Evolutionary conservation across 2,797 vertebrate genomes (phyloP).

Genomic region (Amazonetta brasiliensis): DNA sequence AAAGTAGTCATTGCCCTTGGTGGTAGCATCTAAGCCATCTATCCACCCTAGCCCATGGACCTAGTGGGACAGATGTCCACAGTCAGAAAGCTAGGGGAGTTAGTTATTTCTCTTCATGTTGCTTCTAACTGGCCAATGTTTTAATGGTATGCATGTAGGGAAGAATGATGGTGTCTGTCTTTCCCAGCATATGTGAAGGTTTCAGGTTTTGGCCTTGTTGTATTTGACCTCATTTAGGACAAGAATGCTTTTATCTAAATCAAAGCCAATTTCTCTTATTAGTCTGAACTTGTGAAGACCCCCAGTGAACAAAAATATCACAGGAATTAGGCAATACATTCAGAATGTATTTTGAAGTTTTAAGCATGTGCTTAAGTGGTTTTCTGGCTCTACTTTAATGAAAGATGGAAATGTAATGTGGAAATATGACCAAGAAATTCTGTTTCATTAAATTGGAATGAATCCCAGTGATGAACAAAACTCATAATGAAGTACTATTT

Average conservation of each 20-base stretch:
- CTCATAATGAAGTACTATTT: not conserved
- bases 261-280: constrained; percentile 62
- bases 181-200: constrained; percentile 42
- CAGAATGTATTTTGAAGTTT: constrained; percentile 72
- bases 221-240: constrained; percentile 63
- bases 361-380: constrained; percentile 67
- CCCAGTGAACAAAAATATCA: constrained; percentile 65
- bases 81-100: not conserved
- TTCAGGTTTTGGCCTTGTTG: constrained; percentile 50
- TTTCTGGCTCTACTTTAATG: constrained; percentile 64
- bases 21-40: not conserved
- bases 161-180: constrained; percentile 52
- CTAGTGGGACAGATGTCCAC: not conserved
- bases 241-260: constrained; percentile 73
- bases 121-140: not conserved
- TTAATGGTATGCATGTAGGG: not conserved
- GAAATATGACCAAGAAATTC: constrained; percentile 32
- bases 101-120: not conserved
- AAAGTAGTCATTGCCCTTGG: not conserved
- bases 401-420: constrained; percentile 60
- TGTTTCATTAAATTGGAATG: constrained; percentile 54
- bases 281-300: constrained; percentile 66
- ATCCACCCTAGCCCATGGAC: not conserved
- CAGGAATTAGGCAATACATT: constrained; percentile 67
- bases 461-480: constrained; percentile 20